Evolutionary conservation across 2,113 vertebrate species (phyloP).

Genomic region (human (Homo sapiens)): GRCh38 chr2:209722501-209723000

Average conservation of each 20-base stretch:
- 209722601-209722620: slow-evolving; percentile 12
- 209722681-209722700: not conserved
- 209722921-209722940: not conserved
- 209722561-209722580: not conserved
- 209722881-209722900: not conserved
- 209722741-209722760: not conserved
- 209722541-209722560: not conserved
- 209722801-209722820: not conserved
- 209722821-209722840: not conserved
- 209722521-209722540: not conserved
- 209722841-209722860: not conserved
- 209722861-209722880: not conserved
- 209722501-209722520: not conserved
- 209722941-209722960: not conserved
- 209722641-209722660: not conserved
- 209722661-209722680: not conserved
- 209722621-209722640: not conserved
- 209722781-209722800: slow-evolving; percentile 25
- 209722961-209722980: not conserved
- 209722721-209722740: not conserved
- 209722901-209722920: not conserved
- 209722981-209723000: not conserved
- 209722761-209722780: not conserved
- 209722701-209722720: not conserved
- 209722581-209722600: not conserved